phyloP scores from a whole-genome alignment of 2,888 invertebrate genomes.

The Chloromyia formosa region DNA sequence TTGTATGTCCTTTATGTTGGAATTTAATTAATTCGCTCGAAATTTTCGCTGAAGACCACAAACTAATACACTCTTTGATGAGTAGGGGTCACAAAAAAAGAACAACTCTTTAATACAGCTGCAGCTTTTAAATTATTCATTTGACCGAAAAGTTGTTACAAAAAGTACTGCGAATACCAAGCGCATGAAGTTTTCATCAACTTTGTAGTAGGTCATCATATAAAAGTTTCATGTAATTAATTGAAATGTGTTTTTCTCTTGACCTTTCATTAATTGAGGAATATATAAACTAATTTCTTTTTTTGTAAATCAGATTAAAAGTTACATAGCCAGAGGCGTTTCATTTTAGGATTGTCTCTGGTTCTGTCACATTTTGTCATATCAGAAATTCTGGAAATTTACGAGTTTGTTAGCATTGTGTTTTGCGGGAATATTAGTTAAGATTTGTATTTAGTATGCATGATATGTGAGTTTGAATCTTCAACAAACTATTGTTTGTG shows the following conservation, averaged over 20 bases:
- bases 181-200: background rate
- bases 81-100: background rate
- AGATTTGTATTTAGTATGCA: too few relatives aligned
- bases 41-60: conserved; percentile 8
- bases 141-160: conserved; percentile 16
- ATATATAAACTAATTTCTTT: too few relatives aligned
- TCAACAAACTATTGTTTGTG: too few relatives aligned
- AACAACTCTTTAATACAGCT: conserved; percentile 12
- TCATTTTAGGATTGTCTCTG: too few relatives aligned
- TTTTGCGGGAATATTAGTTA: too few relatives aligned
- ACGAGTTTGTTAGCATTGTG: too few relatives aligned
- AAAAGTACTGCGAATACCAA: conserved; percentile 2
- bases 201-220: background rate
- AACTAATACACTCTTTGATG: conserved; percentile 27
- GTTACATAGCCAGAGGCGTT: too few relatives aligned
- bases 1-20: conserved; percentile 14
- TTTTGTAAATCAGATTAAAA: too few relatives aligned
- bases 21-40: conserved; percentile 35
- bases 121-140: conserved; percentile 41
- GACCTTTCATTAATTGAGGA: conserved; percentile 26
- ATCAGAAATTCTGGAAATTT: too few relatives aligned
- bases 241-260: conserved; percentile 39
- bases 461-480: too few relatives aligned
- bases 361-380: too few relatives aligned
- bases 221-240: conserved; percentile 24